Evolutionary conservation across 2,888 invertebrate genomes (phyloP).

Genomic region (Laothoe populi): DNA sequence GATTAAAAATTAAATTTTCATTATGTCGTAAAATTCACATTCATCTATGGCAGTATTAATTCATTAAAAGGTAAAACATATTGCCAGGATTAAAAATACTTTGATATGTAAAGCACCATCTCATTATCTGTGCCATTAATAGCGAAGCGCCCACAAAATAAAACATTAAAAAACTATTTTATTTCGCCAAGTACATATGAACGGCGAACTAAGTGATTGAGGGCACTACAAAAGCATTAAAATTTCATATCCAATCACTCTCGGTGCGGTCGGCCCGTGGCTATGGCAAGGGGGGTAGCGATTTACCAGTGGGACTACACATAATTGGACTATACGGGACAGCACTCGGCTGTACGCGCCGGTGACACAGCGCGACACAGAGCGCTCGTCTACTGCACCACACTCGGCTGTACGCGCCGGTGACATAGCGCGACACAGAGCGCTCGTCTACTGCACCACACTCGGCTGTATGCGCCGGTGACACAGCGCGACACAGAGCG

Average conservation of each 20-base stretch:
- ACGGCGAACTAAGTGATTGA: slow-evolving; percentile 55
- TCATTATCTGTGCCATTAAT: slow-evolving; percentile 9
- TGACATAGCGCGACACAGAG: slow-evolving; percentile 21
- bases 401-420: slow-evolving; percentile 6
- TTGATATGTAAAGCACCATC: neutral
- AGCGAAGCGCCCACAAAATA: neutral
- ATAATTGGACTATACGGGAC: neutral
- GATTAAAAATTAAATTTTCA: no score
- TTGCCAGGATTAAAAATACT: neutral
- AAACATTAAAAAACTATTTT: slow-evolving; percentile 25
- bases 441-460: slow-evolving; percentile 24
- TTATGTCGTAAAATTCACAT: no score
- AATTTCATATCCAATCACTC: slow-evolving; percentile 70
- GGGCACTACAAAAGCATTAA: slow-evolving; percentile 64
- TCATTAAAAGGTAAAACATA: neutral
- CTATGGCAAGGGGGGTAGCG: slow-evolving; percentile 35
- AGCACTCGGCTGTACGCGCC: slow-evolving; percentile 24
- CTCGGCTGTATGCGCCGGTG: slow-evolving; percentile 23
- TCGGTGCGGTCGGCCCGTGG: slow-evolving; percentile 33
- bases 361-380: slow-evolving; percentile 9
- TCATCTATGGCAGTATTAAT: neutral
- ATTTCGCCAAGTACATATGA: slow-evolving; percentile 15
- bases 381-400: slow-evolving; percentile 16
- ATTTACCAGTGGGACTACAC: neutral
- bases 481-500: slow-evolving; percentile 14